phyloP scores from a whole-genome alignment of 2,797 vertebrate genomes.

The Acrossocheilus fasciatus region DNA sequence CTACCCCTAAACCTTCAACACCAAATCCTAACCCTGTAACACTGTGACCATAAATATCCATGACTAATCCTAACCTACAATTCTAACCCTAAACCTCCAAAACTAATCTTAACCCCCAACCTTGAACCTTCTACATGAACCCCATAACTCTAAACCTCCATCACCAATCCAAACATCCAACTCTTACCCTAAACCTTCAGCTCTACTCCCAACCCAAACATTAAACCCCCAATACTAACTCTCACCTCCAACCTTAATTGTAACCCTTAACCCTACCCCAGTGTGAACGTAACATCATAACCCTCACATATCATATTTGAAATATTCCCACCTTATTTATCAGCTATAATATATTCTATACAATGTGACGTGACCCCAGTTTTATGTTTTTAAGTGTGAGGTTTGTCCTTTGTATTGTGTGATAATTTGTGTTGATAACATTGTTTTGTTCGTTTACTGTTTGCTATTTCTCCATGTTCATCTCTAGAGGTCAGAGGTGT shows the following conservation, averaged over 20 bases:
- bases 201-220: not conserved
- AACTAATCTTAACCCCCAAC: not conserved
- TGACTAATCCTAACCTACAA: not conserved
- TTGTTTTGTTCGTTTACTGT: conserved; percentile 24
- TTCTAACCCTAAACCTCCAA: not conserved
- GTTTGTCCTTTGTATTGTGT: conserved; percentile 59
- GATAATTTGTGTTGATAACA: conserved; percentile 54
- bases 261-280: not conserved
- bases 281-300: conserved; percentile 27
- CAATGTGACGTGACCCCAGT: conserved; percentile 68
- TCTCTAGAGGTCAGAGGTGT: conserved; percentile 22
- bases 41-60: not conserved
- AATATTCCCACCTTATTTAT: conserved; percentile 61
- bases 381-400: conserved; percentile 58
- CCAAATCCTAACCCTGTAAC: not conserved
- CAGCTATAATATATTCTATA: conserved; percentile 72
- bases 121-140: not conserved
- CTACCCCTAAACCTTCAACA: not conserved
- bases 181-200: not conserved
- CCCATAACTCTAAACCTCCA: not conserved
- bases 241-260: not conserved
- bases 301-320: conserved; percentile 28
- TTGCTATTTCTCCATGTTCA: conserved; percentile 35
- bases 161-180: not conserved
- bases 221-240: not conserved